A percentile compares a stretch with the other conserved stretches of the same genome.
Evolutionary conservation across 2,888 invertebrate genomes (phyloP).

Genomic region (Leptothorax acervorum): DNA sequence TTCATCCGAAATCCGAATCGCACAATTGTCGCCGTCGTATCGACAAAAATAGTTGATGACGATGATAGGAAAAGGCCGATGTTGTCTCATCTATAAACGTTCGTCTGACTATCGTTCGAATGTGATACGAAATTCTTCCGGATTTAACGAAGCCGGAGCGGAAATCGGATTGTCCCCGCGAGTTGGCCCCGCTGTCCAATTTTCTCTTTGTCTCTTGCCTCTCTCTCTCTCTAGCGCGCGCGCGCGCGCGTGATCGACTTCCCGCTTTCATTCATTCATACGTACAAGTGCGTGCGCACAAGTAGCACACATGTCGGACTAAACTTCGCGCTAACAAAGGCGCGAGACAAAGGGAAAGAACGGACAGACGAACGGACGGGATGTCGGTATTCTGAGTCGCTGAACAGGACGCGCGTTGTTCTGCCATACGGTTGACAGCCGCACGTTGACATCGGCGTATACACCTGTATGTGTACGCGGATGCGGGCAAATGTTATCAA

Average conservation of each 20-base stretch:
- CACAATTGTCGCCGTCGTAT: not conserved
- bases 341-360: conserved; percentile 65
- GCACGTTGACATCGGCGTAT: conserved; percentile 47
- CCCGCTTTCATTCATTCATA: conserved; percentile 52
- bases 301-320: conserved; percentile 59
- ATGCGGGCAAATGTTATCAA: not conserved
- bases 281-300: conserved; percentile 32
- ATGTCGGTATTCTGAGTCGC: conserved; percentile 75
- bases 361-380: conserved; percentile 65
- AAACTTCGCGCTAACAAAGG: conserved; percentile 67
- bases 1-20: conserved; percentile 23
- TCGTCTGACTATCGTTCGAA: not conserved
- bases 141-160: conserved; percentile 49
- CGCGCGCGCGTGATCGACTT: conserved; percentile 41
- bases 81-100: not conserved
- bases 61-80: not conserved
- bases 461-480: not conserved
- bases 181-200: conserved; percentile 21
- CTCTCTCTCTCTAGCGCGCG: conserved; percentile 5
- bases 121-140: conserved; percentile 1
- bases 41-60: conserved; percentile 44
- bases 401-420: conserved; percentile 72
- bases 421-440: conserved; percentile 45
- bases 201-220: conserved; percentile 18
- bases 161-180: conserved; percentile 54